Conservation (phyloP, 2,797 vertebrate species). For the Tangara arthus region DNA sequence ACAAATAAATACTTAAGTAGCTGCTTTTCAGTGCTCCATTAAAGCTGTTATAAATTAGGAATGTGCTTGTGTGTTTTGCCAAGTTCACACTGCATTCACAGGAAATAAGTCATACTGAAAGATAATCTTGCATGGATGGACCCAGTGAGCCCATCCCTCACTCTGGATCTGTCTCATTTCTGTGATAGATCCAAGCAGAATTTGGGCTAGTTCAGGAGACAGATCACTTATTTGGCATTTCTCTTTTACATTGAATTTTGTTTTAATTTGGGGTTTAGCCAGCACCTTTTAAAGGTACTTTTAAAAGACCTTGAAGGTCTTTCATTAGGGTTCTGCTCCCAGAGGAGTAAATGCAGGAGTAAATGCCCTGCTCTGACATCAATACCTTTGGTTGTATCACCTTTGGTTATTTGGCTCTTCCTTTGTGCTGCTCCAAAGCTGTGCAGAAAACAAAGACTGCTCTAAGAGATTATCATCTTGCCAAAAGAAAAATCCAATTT, state of each 20-base stretch:
- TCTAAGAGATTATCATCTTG: neutral
- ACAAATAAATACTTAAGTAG: constrained; percentile 36
- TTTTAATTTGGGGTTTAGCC: neutral
- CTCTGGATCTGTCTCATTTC: neutral
- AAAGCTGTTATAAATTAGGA: constrained; percentile 11
- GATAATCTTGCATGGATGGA: neutral
- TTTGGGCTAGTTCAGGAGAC: neutral
- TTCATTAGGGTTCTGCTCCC: neutral
- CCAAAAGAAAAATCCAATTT: neutral
- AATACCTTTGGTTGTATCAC: fast-evolving
- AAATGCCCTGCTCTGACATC: neutral
- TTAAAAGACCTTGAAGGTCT: neutral
- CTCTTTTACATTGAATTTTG: neutral
- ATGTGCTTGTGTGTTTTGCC: neutral
- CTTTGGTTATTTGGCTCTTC: too few species aligned
- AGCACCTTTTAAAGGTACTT: neutral
- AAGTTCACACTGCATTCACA: neutral
- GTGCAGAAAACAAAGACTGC: neutral
- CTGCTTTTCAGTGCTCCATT: neutral
- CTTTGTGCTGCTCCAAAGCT: neutral
- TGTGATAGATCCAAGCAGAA: neutral
- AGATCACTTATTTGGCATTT: neutral
- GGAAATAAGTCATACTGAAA: neutral
- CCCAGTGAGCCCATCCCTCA: neutral
- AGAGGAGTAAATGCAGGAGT: neutral